Evolutionary conservation across 2,113 vertebrate species (phyloP).

Genomic region (Galeopterus variegatus): DNA sequence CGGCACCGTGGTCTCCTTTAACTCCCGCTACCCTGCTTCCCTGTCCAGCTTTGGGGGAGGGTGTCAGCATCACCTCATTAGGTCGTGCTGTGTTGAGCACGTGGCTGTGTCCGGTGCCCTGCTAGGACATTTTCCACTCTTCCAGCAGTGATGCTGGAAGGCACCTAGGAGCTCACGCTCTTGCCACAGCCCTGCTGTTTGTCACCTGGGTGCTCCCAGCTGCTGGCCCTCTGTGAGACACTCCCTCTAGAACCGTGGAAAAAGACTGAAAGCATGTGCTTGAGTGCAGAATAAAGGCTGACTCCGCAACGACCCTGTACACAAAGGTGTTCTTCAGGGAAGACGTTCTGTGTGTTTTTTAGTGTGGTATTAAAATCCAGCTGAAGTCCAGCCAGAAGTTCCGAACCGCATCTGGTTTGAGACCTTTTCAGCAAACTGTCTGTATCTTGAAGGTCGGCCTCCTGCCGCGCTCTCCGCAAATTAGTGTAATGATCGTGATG

Average conservation of each 20-base stretch:
- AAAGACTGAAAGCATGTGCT: background rate
- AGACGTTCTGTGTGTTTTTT: background rate
- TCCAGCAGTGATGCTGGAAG: background rate
- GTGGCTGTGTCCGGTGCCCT: background rate
- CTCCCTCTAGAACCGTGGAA: background rate
- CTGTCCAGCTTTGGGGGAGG: background rate
- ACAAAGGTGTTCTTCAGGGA: background rate
- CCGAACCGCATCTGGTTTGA: background rate
- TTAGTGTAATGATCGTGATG: background rate
- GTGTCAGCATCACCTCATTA: background rate
- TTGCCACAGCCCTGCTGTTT: background rate
- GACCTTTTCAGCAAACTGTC: background rate
- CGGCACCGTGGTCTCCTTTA: fast-evolving
- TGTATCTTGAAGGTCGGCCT: background rate
- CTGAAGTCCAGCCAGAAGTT: background rate
- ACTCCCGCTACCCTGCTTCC: background rate
- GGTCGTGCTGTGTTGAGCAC: background rate
- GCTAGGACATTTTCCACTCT: background rate
- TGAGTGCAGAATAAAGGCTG: background rate
- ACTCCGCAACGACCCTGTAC: background rate
- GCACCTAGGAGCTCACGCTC: background rate
- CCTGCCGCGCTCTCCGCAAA: background rate
- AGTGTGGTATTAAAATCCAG: background rate
- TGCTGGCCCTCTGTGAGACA: background rate
- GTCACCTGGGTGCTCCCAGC: too few relatives aligned